These are phyloP conservation scores for Volucella bombylans DNA, from an alignment of 2,888 invertebrate species.

Conservation along the genomic window DNA sequence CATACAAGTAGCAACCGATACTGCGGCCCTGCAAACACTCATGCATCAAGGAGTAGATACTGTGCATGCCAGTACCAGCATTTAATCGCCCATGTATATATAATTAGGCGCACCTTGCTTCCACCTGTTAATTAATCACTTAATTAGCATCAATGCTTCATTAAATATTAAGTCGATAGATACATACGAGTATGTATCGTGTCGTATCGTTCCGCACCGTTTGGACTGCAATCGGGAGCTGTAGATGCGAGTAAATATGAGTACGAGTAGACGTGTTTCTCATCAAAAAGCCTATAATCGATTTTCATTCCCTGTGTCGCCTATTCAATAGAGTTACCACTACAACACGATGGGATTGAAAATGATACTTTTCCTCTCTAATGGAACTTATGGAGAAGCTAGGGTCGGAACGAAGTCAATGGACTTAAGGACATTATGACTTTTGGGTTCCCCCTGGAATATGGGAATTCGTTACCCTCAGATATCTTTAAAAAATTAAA, in stretches of 20 bases:
- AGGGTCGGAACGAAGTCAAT: too few species aligned
- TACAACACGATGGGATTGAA: too few species aligned
- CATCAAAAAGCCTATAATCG: constrained; percentile 28
- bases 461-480: too few species aligned
- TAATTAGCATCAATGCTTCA: constrained; percentile 83
- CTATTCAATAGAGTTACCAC: too few species aligned
- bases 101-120: constrained; percentile 74
- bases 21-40: constrained; percentile 22
- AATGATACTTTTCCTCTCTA: too few species aligned
- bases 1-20: too few species aligned
- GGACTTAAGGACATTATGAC: too few species aligned
- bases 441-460: too few species aligned
- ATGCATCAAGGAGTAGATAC: not conserved
- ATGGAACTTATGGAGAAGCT: too few species aligned
- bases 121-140: constrained; percentile 81
- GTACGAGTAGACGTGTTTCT: not conserved
- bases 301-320: constrained; percentile 5
- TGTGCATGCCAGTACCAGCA: constrained; percentile 64
- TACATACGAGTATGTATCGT: not conserved
- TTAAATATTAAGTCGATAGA: constrained; percentile 81
- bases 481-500: too few species aligned
- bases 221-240: too few species aligned
- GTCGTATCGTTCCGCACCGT: too few species aligned
- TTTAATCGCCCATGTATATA: constrained; percentile 75
- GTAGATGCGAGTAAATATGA: not conserved